Evolutionary conservation across 2,113 vertebrate species (phyloP).

Genomic region (Plotosus lineatus): DNA sequence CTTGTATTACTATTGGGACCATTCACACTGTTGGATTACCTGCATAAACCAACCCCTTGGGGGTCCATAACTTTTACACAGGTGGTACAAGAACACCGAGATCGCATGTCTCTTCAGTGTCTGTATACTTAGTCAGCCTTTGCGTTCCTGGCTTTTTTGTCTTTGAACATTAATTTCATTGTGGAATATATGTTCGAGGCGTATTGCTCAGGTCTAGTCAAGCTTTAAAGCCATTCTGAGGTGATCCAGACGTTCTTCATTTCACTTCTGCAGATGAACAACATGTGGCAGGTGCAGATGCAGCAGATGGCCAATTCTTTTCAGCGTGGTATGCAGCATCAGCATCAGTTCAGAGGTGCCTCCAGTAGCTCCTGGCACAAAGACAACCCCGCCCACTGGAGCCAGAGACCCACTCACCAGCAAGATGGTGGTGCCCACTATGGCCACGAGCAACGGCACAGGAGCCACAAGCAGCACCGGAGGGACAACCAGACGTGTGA

Average conservation of each 20-base stretch:
- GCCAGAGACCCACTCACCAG: slow-evolving; percentile 64
- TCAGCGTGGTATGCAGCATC: slow-evolving; percentile 59
- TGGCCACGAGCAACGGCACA: slow-evolving; percentile 65
- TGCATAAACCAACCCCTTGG: too few species aligned
- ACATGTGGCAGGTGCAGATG: slow-evolving; percentile 72
- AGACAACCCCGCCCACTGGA: slow-evolving; percentile 58
- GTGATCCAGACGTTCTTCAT: background rate
- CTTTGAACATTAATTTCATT: too few species aligned
- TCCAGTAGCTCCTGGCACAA: slow-evolving; percentile 65
- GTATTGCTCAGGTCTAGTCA: too few species aligned
- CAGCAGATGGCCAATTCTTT: slow-evolving; percentile 61
- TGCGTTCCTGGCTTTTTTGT: too few species aligned
- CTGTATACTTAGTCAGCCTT: too few species aligned
- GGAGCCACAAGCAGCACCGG: slow-evolving; percentile 70
- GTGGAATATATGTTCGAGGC: too few species aligned
- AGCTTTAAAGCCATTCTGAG: background rate
- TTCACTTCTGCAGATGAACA: slow-evolving; percentile 78
- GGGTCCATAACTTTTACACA: too few species aligned
- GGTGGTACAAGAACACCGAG: too few species aligned
- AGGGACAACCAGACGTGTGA: slow-evolving; percentile 69
- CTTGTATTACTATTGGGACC: too few species aligned
- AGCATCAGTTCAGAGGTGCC: slow-evolving; percentile 18
- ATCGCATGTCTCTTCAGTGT: too few species aligned
- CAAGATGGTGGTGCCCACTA: slow-evolving; percentile 62
- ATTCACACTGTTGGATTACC: too few species aligned